Base-by-base conservation (phyloP, 2,888 invertebrate genomes). In the Metalampra italica region DNA sequence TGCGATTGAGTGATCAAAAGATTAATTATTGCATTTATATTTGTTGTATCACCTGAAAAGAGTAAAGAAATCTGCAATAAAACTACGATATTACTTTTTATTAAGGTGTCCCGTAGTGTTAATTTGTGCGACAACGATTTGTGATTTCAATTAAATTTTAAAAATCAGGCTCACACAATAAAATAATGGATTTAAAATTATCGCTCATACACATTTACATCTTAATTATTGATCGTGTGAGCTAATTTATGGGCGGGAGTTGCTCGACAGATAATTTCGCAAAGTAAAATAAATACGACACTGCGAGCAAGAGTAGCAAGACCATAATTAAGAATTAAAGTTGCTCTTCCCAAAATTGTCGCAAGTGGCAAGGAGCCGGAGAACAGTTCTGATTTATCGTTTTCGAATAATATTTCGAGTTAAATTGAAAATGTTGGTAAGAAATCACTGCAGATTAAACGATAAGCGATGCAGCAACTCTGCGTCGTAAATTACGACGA, bases 311-410 rank as follows among this genome's bases (percentile, higher is more conserved):
- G 68, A 62, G 75, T 73, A 72, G 71, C 72, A 70, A 72, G 68
- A 62, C 75, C 73, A 82, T 83, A 82, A 86, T 84, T 86, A 85
- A 84, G 82, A 80, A 82, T 83, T 82, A 81, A 81, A 83, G 61
- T 68, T 71, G 70, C 71, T 78, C 74, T 75, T 76, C 70, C 74
- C 69, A 62, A 80, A 82, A 79, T 78, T 79, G 81, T 80, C 77
- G 70, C 76, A 61, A 71, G 81, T 80, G 77, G 70, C 76, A 61
- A 71, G 66, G 50, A 70, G 68, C 68, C 67, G 60, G 62, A 68
- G 69, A 67, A 71, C 66, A 65, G 57, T 57, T 53, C 65, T 81
- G 79, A 85, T 85, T 85, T 86, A 86, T 79, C 53, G 63, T 67
- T 52, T 46, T 56, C 61, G 64, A 77, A 75, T 76, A 73, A 78